A percentile compares a stretch with the other conserved stretches of the same genome.
Conservation (phyloP, 2,888 invertebrate species). For the Itoplectis maculator region DNA sequence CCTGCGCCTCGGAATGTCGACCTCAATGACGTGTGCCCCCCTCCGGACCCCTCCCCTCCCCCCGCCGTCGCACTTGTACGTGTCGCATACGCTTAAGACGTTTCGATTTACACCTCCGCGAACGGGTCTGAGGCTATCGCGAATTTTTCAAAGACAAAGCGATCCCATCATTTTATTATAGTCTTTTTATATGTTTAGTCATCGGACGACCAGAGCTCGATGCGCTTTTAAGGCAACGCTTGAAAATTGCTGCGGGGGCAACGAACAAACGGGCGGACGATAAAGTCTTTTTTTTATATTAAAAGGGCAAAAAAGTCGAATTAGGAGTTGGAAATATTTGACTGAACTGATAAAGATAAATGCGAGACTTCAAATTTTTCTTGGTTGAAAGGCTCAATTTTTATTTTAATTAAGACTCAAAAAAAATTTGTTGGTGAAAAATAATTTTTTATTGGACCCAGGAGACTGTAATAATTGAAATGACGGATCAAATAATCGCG, state of each 20-base stretch:
- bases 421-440: not conserved
- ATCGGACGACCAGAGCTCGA: not conserved
- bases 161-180: slow-evolving; percentile 1
- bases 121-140: slow-evolving; percentile 43
- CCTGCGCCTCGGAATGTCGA: slow-evolving; percentile 58
- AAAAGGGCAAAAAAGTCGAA: too few relatives aligned
- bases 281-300: too few relatives aligned
- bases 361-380: too few relatives aligned
- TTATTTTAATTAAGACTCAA: too few relatives aligned
- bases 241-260: not conserved
- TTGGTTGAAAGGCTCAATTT: too few relatives aligned
- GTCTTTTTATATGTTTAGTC: not conserved
- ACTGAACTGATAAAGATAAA: too few relatives aligned
- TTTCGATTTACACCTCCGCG: not conserved
- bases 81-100: not conserved
- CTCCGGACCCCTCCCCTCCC: too few relatives aligned
- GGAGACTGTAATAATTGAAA: too few relatives aligned
- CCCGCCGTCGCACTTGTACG: slow-evolving; percentile 42
- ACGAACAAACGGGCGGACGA: too few relatives aligned
- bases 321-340: too few relatives aligned
- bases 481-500: too few relatives aligned
- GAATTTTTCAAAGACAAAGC: slow-evolving; percentile 19
- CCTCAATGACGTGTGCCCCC: slow-evolving; percentile 65
- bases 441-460: too few relatives aligned
- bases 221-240: not conserved